phyloP scores from a whole-genome alignment of 2,888 invertebrate genomes.

The Aphidoletes aphidimyza region DNA sequence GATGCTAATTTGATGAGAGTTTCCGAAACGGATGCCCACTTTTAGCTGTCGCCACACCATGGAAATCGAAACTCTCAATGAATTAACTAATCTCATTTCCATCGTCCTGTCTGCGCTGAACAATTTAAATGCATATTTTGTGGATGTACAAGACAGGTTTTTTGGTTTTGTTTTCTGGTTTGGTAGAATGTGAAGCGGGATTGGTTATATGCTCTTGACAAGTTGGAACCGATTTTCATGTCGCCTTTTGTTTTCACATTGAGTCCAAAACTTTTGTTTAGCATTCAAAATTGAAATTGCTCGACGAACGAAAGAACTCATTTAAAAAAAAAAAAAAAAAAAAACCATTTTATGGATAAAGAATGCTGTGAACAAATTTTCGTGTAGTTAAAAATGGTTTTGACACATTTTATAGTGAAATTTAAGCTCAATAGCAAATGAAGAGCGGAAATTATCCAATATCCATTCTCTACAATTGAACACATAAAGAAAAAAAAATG shows the following conservation, averaged over 20 bases:
- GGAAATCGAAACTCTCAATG: slow-evolving; percentile 9
- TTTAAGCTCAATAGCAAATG: background rate
- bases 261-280: background rate
- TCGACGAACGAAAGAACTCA: background rate
- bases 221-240: background rate
- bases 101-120: background rate
- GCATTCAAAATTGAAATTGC: background rate
- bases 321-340: background rate
- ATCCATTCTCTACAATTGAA: slow-evolving; percentile 1
- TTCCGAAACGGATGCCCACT: slow-evolving; percentile 8
- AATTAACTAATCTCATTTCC: slow-evolving; percentile 36
- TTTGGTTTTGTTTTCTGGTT: slow-evolving; percentile 8
- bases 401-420: slow-evolving; percentile 41
- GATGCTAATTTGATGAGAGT: background rate
- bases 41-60: background rate
- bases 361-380: background rate
- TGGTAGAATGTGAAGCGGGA: no score
- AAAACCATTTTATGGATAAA: no score
- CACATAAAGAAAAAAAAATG: background rate
- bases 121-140: background rate
- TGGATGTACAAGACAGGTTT: background rate
- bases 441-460: slow-evolving; percentile 41
- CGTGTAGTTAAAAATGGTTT: background rate
- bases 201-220: background rate
- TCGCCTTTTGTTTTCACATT: slow-evolving; percentile 1